phyloP scores from a whole-genome alignment of 2,888 invertebrate genomes.

The Bhutanitis thaidina region DNA sequence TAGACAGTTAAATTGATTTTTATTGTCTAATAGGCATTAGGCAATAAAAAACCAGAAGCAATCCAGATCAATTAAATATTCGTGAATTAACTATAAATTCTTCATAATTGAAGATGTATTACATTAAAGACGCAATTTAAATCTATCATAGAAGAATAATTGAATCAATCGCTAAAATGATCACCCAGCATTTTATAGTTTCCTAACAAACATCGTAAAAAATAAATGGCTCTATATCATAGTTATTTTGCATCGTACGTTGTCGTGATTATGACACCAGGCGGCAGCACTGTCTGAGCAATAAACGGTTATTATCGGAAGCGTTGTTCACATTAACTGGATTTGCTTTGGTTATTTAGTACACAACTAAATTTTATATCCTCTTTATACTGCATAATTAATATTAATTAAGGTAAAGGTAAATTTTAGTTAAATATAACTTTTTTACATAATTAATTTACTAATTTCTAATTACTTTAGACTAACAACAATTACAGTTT shows the following conservation, averaged over 20 bases:
- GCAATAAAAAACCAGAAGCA: not conserved
- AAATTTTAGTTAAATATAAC: no score
- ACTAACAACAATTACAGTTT: no score
- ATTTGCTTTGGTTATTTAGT: no score
- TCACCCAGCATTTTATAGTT: not conserved
- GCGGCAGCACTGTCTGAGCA: not conserved
- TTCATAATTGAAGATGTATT: not conserved
- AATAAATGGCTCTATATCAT: not conserved
- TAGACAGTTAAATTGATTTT: no score
- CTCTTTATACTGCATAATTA: no score
- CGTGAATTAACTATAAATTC: not conserved
- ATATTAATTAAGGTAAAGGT: no score
- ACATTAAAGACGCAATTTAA: not conserved
- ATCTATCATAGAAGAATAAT: not conserved
- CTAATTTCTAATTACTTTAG: no score
- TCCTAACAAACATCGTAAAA: conserved; percentile 4
- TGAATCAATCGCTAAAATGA: not conserved
- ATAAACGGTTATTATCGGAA: not conserved
- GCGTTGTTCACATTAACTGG: not conserved
- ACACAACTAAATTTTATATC: no score
- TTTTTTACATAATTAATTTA: no score
- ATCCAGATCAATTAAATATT: not conserved
- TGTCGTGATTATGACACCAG: not conserved
- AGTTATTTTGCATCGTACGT: not conserved
- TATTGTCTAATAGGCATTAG: no score